phyloP scores from a whole-genome alignment of 2,113 vertebrate species.

The Pogonocichla stellata region DNA sequence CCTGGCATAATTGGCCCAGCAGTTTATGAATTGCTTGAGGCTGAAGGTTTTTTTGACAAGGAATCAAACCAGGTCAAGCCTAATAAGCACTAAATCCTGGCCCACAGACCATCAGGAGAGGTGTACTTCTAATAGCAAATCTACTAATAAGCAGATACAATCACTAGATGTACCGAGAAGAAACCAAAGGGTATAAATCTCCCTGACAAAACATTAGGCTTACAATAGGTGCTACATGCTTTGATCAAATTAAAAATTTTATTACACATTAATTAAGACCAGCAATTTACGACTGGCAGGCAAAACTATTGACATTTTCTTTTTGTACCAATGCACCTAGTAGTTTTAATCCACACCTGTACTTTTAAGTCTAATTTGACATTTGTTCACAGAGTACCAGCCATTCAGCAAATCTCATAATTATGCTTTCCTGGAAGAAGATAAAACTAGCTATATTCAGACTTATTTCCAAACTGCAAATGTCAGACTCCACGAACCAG shows the following conservation, averaged over 20 bases:
- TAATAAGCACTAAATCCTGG: neutral
- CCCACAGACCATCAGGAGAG: neutral
- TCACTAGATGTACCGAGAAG: neutral
- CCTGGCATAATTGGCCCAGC: neutral
- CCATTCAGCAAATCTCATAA: neutral
- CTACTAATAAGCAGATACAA: constrained; percentile 3
- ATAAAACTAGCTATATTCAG: neutral
- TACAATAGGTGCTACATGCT: neutral
- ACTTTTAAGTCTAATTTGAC: neutral
- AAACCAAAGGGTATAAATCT: neutral
- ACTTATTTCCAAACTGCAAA: neutral
- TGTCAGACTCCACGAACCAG: neutral
- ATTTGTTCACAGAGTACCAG: neutral
- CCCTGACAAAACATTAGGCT: neutral
- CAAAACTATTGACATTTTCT: neutral
- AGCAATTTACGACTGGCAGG: neutral
- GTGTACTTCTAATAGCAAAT: neutral
- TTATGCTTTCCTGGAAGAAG: neutral
- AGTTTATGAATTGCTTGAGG: neutral
- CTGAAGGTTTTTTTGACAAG: neutral
- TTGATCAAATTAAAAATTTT: constrained; percentile 39
- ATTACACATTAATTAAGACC: constrained; percentile 33
- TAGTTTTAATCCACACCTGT: neutral
- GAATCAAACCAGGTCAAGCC: neutral
- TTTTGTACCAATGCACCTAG: neutral